phyloP scores from a whole-genome alignment of 2,113 vertebrate genomes.

The Cryptomyrus ogoouensis region DNA sequence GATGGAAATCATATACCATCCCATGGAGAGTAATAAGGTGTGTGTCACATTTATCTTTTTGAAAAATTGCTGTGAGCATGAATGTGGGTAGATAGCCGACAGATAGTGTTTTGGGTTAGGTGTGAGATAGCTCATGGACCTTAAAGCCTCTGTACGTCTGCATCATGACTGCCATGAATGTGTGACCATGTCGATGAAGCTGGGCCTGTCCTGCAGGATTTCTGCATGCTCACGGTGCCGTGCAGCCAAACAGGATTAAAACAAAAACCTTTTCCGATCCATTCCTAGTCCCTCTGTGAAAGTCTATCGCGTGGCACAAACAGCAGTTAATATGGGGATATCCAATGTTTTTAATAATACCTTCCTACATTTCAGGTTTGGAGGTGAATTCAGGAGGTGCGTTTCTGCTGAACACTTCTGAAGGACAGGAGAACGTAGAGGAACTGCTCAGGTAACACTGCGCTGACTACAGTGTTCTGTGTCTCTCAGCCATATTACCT shows the following conservation, averaged over 20 bases:
- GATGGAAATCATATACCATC: background rate
- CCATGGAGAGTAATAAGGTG: background rate
- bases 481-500: background rate
- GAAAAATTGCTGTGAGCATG: background rate
- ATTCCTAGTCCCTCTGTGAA: background rate
- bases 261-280: background rate
- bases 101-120: background rate
- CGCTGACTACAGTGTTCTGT: background rate
- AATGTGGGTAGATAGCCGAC: background rate
- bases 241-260: background rate
- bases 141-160: background rate
- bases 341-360: constrained; percentile 6
- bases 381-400: background rate
- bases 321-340: background rate
- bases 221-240: background rate
- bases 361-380: constrained; percentile 1
- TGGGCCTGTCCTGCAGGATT: background rate
- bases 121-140: background rate
- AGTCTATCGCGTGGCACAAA: background rate
- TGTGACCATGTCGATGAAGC: background rate
- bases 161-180: background rate
- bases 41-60: background rate
- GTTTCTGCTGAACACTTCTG: background rate
- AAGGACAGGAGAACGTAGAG: background rate
- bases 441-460: constrained; percentile 2